phyloP scores from a whole-genome alignment of 1,140 invertebrate species.

The Zaprionus ornatus region DNA sequence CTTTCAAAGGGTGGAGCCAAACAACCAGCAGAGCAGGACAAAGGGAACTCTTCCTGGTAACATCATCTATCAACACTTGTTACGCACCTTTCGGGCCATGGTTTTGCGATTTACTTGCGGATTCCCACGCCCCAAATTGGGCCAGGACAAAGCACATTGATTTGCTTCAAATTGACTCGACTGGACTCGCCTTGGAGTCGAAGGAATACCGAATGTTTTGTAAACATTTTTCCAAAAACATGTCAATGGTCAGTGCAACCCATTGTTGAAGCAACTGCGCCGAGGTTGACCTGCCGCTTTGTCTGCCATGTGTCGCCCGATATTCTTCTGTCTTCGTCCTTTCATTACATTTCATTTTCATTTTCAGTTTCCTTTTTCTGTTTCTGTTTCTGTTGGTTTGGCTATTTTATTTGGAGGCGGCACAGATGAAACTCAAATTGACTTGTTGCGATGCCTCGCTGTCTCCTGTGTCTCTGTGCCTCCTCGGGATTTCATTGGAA shows the following conservation, averaged over 20 bases:
- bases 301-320: constrained; percentile 28
- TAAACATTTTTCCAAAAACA: constrained; percentile 76
- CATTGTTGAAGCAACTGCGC: constrained; percentile 39
- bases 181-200: constrained; percentile 6
- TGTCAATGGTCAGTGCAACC: constrained; percentile 47
- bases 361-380: not conserved
- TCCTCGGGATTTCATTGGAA: constrained; percentile 54
- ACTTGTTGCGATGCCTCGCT: constrained; percentile 59
- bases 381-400: no score
- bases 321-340: constrained; percentile 12
- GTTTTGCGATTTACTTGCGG: not conserved
- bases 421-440: constrained; percentile 57
- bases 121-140: constrained; percentile 58
- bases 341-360: constrained; percentile 1
- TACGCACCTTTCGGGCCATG: not conserved
- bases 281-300: constrained; percentile 39
- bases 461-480: constrained; percentile 9
- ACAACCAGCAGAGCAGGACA: not conserved
- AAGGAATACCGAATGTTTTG: constrained; percentile 65
- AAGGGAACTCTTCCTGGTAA: not conserved
- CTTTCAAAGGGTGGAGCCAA: constrained; percentile 14
- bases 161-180: constrained; percentile 65
- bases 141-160: constrained; percentile 54
- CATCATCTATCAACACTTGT: not conserved
- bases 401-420: constrained; percentile 20